Evolutionary conservation across 2,888 invertebrate genomes (phyloP).

Genomic region (Drosophila conformis): DNA sequence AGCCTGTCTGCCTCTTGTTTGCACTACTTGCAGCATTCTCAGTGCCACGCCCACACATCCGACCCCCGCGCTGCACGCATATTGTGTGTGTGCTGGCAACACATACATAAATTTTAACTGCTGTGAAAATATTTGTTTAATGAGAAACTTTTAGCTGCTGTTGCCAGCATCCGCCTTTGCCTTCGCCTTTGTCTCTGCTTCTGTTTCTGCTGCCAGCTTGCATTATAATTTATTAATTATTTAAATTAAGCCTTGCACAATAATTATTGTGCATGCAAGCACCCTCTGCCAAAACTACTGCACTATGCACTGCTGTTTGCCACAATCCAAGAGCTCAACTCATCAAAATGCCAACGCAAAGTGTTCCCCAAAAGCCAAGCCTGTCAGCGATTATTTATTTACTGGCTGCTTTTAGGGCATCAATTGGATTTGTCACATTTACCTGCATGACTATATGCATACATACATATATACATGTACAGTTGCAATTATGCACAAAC

Average conservation of each 20-base stretch:
- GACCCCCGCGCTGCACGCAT: background rate
- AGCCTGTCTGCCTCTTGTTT: constrained; percentile 60
- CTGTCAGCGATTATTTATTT: constrained; percentile 41
- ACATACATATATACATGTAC: background rate
- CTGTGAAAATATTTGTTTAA: constrained; percentile 82
- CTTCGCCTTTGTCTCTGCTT: background rate
- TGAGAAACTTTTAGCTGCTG: constrained; percentile 80
- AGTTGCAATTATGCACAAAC: background rate
- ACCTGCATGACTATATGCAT: background rate
- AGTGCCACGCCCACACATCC: constrained; percentile 1
- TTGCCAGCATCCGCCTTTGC: constrained; percentile 36
- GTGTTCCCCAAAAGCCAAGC: constrained; percentile 5
- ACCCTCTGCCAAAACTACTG: constrained; percentile 35
- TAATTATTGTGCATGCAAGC: constrained; percentile 48
- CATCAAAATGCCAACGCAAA: constrained; percentile 5
- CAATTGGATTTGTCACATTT: constrained; percentile 13
- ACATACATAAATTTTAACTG: constrained; percentile 72
- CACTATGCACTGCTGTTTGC: constrained; percentile 35
- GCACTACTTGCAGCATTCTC: constrained; percentile 65
- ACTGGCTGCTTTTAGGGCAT: background rate
- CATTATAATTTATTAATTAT: constrained; percentile 79
- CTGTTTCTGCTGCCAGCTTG: constrained; percentile 26
- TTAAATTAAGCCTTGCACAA: constrained; percentile 69
- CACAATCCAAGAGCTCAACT: constrained; percentile 20
- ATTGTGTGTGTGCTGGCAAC: constrained; percentile 44